Evolutionary conservation across 2,888 invertebrate species (phyloP), one percentile per base, ranked within the genome.

Genomic region (Lypha dubia): DNA sequence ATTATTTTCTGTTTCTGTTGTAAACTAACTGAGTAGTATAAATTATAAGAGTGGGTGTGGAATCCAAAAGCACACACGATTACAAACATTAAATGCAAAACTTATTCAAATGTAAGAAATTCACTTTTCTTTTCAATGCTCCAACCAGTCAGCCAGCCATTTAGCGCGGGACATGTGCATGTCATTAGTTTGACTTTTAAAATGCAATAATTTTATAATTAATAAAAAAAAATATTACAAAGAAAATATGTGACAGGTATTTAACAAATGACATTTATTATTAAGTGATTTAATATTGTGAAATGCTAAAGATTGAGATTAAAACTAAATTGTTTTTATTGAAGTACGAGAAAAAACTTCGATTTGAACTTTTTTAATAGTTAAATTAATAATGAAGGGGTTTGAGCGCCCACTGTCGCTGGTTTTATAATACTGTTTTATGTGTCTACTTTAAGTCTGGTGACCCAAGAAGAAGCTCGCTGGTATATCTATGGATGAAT

Each of bases 21-120:
- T 51, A 32, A 71, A 67, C 53, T 60, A 60, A 76, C 24, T 60
- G 24, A 60, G 51, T 75, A 60, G 51, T 75, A 79, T 79, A 67
- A 79, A 71, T 80, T 73, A 70, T 58, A 32, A 38, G 70, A 75
- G 81, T 84, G 84, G 84, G 84, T 81, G 84, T 81, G 84, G 68
- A 74, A 81, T 73, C 62, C 8, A 44, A 75, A n/a, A 53, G 20
- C 58, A 56, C n/a, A 75, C 11, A 38, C 38, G 38, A 38, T 11
- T 46, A 60, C 9, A 58, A 9, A 38, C 7, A n/a, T 32, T 44
- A 51, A 65, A 20, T 62, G 49, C 62, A 60, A 62, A 60, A 28
- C 49, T 44, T 62, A 74, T 63, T 58, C 15, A 77, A 77, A 77
- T 68, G 49, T 77, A 62, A 68, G 60, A 62, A 62, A 77, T 62